Evolutionary conservation across 2,113 vertebrate genomes (phyloP), one percentile per base, ranked within the genome.

Genomic region (Chloebia gouldiae): DNA sequence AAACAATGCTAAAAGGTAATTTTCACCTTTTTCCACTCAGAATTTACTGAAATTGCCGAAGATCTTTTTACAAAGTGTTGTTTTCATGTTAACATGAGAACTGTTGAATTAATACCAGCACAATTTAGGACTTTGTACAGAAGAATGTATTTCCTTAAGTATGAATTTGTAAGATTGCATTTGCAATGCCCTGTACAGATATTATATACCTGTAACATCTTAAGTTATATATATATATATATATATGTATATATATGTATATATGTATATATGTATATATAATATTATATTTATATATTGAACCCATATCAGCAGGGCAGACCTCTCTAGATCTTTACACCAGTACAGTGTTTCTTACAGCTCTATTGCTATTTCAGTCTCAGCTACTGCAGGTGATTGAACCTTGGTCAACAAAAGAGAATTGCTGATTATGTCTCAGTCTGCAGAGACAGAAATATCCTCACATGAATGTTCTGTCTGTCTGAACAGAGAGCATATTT

Each of bases 361-460:
- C n/a, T 57, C 53, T 2, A 3, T 18, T 57, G 85, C 64, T 91
- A 31, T 64, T 92, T 86, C 70, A 91, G 95, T 86, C 72, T 63
- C 30, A 87, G 95, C 76, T 63, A 78, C 76, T 78, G 24, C 68
- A 97, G 98, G 98, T 97, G 92, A 88, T 11, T 97, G 97, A 97
- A 95, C 97, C 81, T 80, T 35, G 93, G 97, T 95, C 96, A 97
- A 77, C 93, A 95, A 90, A 97, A 95, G 90, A 56, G 40, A 86
- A 49, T 64, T 51, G 71, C 86, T 84, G 94, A 97, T 97, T 94
- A 91, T 78, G 42, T 54, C 28, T 94, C 86, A 82, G 51, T 28
- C 73, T 84, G 53, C 21, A 42, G 21, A 44, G 61, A 86, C 64
- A 86, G 84, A 85, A 72, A 21, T 40, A 80, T 65, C 80, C 59